phyloP scores from a whole-genome alignment of 2,888 invertebrate species.

The Schizaphis graminum region DNA sequence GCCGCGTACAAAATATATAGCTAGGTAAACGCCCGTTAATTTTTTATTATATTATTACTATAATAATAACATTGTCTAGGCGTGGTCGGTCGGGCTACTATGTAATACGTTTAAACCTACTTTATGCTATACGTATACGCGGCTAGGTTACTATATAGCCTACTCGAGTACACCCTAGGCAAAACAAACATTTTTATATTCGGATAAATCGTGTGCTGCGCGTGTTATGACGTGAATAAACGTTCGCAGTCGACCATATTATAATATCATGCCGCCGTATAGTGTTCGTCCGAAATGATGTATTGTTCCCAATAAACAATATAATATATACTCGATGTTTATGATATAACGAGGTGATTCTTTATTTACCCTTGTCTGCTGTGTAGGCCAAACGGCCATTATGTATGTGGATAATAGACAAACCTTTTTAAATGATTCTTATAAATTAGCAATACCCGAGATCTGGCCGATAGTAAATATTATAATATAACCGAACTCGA shows the following conservation, averaged over 20 bases:
- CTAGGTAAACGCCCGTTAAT: slow-evolving; percentile 18
- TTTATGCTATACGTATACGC: background rate
- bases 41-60: background rate
- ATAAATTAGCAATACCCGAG: background rate
- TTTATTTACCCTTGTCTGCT: background rate
- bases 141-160: background rate
- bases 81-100: slow-evolving; percentile 3
- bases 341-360: background rate
- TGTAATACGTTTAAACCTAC: background rate
- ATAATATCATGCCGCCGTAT: background rate
- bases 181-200: background rate
- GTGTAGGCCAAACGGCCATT: background rate
- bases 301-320: slow-evolving; percentile 9
- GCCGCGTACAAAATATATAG: background rate
- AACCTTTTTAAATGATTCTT: background rate
- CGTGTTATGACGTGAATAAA: background rate
- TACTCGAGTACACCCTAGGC: background rate
- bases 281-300: background rate
- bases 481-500: background rate
- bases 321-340: background rate
- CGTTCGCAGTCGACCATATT: background rate
- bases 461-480: background rate
- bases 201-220: background rate
- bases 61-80: slow-evolving; percentile 29
- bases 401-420: background rate